Evolutionary conservation across 1,140 invertebrate species (phyloP), one percentile per base, ranked within the genome.

Genomic region (Platyscapa corneri): DNA sequence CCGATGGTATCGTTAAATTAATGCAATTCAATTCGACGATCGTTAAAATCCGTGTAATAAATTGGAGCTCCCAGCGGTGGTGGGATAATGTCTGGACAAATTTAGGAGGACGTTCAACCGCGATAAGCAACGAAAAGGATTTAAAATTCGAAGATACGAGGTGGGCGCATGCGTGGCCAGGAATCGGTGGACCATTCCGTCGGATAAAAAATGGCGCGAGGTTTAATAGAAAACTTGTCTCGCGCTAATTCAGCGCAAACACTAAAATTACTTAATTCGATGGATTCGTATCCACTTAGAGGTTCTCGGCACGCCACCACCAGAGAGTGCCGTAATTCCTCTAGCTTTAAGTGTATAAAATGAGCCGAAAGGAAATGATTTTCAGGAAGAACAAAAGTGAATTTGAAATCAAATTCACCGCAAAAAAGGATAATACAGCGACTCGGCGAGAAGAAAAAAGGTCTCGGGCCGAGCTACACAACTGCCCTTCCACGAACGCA

Each of bases 401-500:
- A 79, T 84, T 72, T n/a, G 34, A 84, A 79, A 64, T 78, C 39
- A 79, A 70, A 79, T 64, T 74, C 70, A 60, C 49, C 34, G 49
- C 67, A 72, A 74, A 75, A 79, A 74, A n/a, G 34, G n/a, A 42
- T 75, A 74, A 83, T 72, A 49, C 39, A 42, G 32, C 76, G 20
- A 79, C 5, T 34, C 32, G 56, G 56, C 39, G 72, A 74, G 49
- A 60, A 75, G 23, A 85, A 85, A 72, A 42, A 70, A 72, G 46
- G 60, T 67, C 60, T 14, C 14, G 0, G 60, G 42, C 20, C 46
- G 32, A 80, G n/a, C 7, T 32, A 56, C 20, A 49, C 82, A 67
- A 83, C 82, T 81, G 84, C 70, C 77, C 74, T 86, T 86, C 84
- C 49, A 67, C 79, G 78, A 82, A 81, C 60, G 79, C 79, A 86